A percentile compares a stretch with the other conserved stretches of the same genome.
These are phyloP conservation scores for Ichneumon xanthorius DNA, from an alignment of 2,888 invertebrate species.

Conservation along the genomic window DNA sequence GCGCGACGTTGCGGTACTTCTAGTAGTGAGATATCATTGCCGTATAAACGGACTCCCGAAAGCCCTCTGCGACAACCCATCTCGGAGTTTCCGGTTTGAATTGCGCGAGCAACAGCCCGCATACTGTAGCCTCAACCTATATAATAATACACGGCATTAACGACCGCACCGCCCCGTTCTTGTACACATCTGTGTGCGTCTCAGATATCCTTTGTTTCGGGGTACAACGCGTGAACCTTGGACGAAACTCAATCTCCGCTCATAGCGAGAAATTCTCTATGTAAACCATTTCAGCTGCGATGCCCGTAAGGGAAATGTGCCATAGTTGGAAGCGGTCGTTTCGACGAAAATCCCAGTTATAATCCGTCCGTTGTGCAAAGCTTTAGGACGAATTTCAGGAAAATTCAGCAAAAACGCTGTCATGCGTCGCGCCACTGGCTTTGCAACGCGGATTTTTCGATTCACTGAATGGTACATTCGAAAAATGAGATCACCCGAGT, in stretches of 20 bases:
- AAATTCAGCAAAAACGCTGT: not conserved
- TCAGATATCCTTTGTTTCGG: constrained; percentile 50
- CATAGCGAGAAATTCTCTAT: constrained; percentile 34
- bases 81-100: constrained; percentile 55
- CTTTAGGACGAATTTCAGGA: not conserved
- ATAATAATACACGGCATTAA: constrained; percentile 29
- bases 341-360: not conserved
- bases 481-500: not conserved
- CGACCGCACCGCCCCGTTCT: not conserved
- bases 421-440: not conserved
- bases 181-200: constrained; percentile 16
- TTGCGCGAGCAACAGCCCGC: constrained; percentile 40
- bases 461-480: not conserved
- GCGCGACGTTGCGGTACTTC: constrained; percentile 24
- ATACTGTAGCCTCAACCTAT: not conserved
- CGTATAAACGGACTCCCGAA: constrained; percentile 45
- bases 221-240: constrained; percentile 42
- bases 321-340: not conserved
- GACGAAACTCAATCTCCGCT: constrained; percentile 53
- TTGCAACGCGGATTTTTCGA: not conserved
- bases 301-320: constrained; percentile 19
- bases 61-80: constrained; percentile 38
- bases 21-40: constrained; percentile 27
- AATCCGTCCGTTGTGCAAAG: not conserved
- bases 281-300: constrained; percentile 30